phyloP scores from a whole-genome alignment of 2,888 invertebrate genomes.

The Drosophila rellima region DNA sequence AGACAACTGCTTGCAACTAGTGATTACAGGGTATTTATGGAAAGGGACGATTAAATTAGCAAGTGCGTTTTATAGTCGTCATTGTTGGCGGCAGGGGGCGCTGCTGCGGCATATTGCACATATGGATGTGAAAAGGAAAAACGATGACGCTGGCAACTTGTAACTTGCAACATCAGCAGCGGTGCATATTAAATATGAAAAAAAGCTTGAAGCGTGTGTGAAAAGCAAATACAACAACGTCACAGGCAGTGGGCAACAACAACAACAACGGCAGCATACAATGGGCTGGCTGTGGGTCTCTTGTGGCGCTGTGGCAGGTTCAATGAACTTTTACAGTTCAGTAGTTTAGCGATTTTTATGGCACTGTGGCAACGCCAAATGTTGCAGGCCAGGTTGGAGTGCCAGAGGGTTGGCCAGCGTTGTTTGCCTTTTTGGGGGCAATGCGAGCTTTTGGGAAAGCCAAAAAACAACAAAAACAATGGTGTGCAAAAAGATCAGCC shows the following conservation, averaged over 20 bases:
- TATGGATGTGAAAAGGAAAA: constrained; percentile 59
- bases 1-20: not conserved
- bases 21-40: constrained; percentile 42
- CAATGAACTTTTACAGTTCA: constrained; percentile 82
- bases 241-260: constrained; percentile 44
- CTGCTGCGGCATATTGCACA: constrained; percentile 67
- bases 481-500: constrained; percentile 57
- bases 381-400: constrained; percentile 9
- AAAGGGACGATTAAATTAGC: constrained; percentile 70
- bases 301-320: constrained; percentile 71
- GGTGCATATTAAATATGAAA: constrained; percentile 72
- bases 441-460: constrained; percentile 49
- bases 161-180: constrained; percentile 79
- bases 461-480: constrained; percentile 53
- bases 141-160: constrained; percentile 71
- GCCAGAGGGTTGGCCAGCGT: constrained; percentile 16
- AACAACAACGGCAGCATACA: constrained; percentile 39
- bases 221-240: constrained; percentile 60
- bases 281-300: constrained; percentile 58
- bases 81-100: constrained; percentile 9
- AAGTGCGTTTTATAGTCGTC: constrained; percentile 55
- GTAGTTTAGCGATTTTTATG: constrained; percentile 81
- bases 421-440: constrained; percentile 36
- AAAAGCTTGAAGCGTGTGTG: constrained; percentile 45
- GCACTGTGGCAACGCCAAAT: constrained; percentile 62